Evolutionary conservation across 2,888 invertebrate species (phyloP), one percentile per base, ranked within the genome.

Genomic region (Caenorhabditis plicata): DNA sequence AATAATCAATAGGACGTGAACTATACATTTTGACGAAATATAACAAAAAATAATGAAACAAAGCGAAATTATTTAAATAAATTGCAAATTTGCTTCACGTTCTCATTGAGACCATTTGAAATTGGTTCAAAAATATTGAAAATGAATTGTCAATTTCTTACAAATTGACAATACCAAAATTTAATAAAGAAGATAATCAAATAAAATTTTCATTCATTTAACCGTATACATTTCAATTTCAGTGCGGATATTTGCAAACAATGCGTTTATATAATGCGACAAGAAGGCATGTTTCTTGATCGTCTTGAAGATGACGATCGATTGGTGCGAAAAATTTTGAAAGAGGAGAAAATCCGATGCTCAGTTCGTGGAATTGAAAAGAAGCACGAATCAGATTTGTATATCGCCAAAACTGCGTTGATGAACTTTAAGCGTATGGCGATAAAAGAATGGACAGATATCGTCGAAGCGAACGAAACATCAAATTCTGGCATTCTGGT

Each of bases 201-300:
- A 7, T 43, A 46, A 11, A 17, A 7, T 19, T 25, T 20, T 13
- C 15, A 13, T 41, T n/a, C 26, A 47, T 22, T 27, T 7, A 9
- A n/a, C 11, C 19, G n/a, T n/a, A n/a, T n/a, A n/a, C n/a, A n/a
- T n/a, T n/a, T n/a, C n/a, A 5, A 42, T 47, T 74, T 42, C 50
- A 77, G 77, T 0, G 44, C 33, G 7, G 75, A 78, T 29, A 52
- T 78, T 26, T 78, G 77, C 43, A 46, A 60, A 43, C 65, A 70
- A 22, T 78, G 77, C 41, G 55, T 73, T 13, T 38, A 47, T 22
- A 49, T 55, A 23, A 48, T 73, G 47, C 58, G 68, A 11, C 32
- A 54, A 9, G 77, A 73, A 20, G 72, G 64, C 2, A 50, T 56
- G 17, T 73, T 70, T 45, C 70, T 49, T 33, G 38, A 52, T 2